A percentile compares a stretch with the other conserved stretches of the same genome.
These are phyloP conservation scores for Tachysurus fulvidraco DNA, from an alignment of 2,113 vertebrate species.

Conservation along the genomic window DNA sequence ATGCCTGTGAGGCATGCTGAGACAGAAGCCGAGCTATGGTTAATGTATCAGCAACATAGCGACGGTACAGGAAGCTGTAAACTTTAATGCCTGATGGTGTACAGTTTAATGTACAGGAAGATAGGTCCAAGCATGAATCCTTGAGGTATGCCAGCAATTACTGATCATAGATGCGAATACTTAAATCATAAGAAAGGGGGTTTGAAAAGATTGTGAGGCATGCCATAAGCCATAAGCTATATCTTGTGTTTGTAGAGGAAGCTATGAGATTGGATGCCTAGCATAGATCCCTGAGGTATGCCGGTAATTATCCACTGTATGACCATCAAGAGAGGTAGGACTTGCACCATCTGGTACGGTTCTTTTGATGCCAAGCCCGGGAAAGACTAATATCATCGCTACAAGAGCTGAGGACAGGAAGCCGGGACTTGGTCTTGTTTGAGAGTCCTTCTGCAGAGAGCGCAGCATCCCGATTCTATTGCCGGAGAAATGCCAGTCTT, in stretches of 20 bases:
- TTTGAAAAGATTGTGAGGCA: neutral
- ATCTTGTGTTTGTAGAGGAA: neutral
- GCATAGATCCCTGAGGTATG: neutral
- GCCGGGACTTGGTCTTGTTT: neutral
- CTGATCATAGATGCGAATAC: neutral
- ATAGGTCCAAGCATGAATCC: neutral
- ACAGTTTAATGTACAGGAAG: neutral
- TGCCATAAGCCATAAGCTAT: neutral
- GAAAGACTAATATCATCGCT: neutral
- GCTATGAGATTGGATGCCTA: neutral
- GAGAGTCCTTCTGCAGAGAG: neutral
- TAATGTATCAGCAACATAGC: neutral
- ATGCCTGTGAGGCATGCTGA: slow-evolving; percentile 5
- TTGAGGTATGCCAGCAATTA: neutral
- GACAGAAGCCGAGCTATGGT: neutral
- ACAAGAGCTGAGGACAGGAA: neutral
- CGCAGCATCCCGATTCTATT: neutral
- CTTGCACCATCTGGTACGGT: neutral
- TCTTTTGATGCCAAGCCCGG: neutral
- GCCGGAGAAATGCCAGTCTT: neutral
- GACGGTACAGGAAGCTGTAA: neutral
- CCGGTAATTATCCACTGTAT: neutral
- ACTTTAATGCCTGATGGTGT: neutral
- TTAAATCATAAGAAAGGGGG: neutral
- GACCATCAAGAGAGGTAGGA: neutral